phyloP scores from a whole-genome alignment of 2,797 vertebrate species.

The Salarias fasciatus region DNA sequence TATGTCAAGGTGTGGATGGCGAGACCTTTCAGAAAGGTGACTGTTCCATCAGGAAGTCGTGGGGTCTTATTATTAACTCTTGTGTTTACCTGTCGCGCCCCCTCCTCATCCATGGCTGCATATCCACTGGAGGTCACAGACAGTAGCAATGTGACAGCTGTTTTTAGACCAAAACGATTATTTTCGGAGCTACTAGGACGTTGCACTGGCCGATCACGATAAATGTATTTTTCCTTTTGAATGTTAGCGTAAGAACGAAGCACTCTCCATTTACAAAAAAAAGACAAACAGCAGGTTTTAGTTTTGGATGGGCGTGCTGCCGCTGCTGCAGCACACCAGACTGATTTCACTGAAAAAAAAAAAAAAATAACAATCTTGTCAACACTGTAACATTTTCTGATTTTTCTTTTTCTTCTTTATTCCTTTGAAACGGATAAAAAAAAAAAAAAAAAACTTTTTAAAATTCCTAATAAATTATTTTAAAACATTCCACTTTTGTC shows the following conservation, averaged over 20 bases:
- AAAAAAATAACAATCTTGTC: slow-evolving; percentile 68
- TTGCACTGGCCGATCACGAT: slow-evolving; percentile 74
- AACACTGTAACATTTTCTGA: slow-evolving; percentile 85
- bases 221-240: slow-evolving; percentile 53
- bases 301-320: slow-evolving; percentile 63
- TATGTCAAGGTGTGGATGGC: slow-evolving; percentile 59
- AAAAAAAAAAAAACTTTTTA: slow-evolving; percentile 89
- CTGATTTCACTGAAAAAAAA: slow-evolving; percentile 67
- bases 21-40: slow-evolving; percentile 47
- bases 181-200: slow-evolving; percentile 63
- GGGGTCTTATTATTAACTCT: slow-evolving; percentile 34
- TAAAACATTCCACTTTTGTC: slow-evolving; percentile 84
- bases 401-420: slow-evolving; percentile 74
- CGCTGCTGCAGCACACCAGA: slow-evolving; percentile 51
- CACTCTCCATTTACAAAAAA: slow-evolving; percentile 57
- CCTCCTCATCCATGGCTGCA: slow-evolving; percentile 47
- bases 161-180: slow-evolving; percentile 66
- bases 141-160: slow-evolving; percentile 71
- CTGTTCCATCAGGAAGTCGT: slow-evolving; percentile 33
- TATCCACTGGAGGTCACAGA: slow-evolving; percentile 75
- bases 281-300: slow-evolving; percentile 47
- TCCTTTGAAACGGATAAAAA: slow-evolving; percentile 72
- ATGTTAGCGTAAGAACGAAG: slow-evolving; percentile 70
- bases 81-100: slow-evolving; percentile 37
- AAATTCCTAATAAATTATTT: slow-evolving; percentile 99